phyloP scores from a whole-genome alignment of 2,113 vertebrate genomes.

The Lagenorhynchus albirostris region DNA sequence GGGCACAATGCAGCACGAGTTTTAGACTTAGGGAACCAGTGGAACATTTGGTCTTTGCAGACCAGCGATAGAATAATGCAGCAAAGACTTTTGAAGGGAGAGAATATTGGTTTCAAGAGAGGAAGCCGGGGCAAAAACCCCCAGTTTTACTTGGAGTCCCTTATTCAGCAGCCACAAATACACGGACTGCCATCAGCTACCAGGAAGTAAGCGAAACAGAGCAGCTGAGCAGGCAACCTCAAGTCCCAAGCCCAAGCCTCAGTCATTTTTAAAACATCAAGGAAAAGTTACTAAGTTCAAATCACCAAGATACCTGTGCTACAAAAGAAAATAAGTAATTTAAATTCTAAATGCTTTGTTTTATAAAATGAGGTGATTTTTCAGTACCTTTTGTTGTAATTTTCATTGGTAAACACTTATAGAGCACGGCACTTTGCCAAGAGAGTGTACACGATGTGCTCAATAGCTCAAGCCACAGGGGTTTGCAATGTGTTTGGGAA shows the following conservation, averaged over 20 bases:
- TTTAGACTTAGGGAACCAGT: neutral
- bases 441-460: neutral
- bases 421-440: neutral
- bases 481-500: neutral
- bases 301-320: neutral
- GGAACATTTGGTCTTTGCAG: neutral
- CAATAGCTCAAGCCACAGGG: neutral
- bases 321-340: neutral
- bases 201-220: neutral
- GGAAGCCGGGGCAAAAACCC: neutral
- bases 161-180: neutral
- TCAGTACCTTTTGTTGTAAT: neutral
- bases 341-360: neutral
- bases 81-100: neutral
- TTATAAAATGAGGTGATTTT: neutral
- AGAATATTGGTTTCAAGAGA: constrained; percentile 5
- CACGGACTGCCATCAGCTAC: neutral
- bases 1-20: neutral
- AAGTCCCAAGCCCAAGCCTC: neutral
- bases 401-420: constrained; percentile 10
- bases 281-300: neutral
- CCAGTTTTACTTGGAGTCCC: neutral
- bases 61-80: neutral
- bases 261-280: neutral
- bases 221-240: neutral